Percentiles rank a stretch among this genome's conserved stretches.
These are phyloP conservation scores for Mystacides longicornis DNA, from an alignment of 2,888 invertebrate species.

Conservation along the genomic window DNA sequence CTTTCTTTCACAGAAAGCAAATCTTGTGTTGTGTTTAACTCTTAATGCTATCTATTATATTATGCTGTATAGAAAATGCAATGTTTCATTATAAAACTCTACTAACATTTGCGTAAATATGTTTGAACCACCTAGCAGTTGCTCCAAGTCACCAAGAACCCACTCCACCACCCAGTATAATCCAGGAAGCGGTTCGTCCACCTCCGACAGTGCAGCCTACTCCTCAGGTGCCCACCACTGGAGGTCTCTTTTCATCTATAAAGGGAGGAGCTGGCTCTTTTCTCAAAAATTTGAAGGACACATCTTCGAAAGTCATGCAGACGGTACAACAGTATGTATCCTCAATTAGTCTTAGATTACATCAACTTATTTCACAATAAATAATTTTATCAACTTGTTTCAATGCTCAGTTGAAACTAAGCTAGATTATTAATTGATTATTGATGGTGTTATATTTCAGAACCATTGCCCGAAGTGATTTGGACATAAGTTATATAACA, in stretches of 20 bases:
- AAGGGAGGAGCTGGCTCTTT: conserved; percentile 90
- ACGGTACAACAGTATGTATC: conserved; percentile 79
- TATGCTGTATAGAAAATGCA: no score
- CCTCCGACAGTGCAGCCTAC: conserved; percentile 33
- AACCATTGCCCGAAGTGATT: conserved; percentile 76
- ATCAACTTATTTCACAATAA: no score
- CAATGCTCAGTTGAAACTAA: no score
- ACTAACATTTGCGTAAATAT: no score
- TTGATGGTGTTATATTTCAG: no score
- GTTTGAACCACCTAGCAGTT: background rate
- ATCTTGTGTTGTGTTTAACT: no score
- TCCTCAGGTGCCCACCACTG: conserved; percentile 31
- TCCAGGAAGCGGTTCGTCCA: conserved; percentile 26
- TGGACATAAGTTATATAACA: conserved; percentile 90
- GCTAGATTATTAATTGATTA: no score
- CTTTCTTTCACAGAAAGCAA: no score
- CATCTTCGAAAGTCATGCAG: conserved; percentile 94
- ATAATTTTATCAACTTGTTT: no score
- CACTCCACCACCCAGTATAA: conserved; percentile 4
- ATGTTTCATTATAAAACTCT: no score
- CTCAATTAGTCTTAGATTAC: no score
- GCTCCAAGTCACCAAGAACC: background rate
- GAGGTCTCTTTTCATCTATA: conserved; percentile 75
- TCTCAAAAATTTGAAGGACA: conserved; percentile 90
- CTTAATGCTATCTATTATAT: no score